phyloP scores from a whole-genome alignment of 1,140 invertebrate species.

The Charaxes varanes region DNA sequence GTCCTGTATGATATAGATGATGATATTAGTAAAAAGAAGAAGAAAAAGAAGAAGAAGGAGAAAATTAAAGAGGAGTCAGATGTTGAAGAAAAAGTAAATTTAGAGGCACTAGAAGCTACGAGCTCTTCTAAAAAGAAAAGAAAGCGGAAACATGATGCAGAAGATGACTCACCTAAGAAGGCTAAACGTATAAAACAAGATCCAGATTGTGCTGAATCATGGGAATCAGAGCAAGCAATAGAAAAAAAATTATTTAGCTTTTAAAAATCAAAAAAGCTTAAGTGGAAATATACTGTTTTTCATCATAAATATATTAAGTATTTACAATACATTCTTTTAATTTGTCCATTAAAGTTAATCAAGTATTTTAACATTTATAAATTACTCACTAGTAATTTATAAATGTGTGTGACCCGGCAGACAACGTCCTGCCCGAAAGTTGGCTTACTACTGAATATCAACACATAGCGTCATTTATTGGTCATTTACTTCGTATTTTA shows the following conservation, averaged over 20 bases:
- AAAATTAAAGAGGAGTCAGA: conserved; percentile 18
- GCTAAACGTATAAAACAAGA: conserved; percentile 36
- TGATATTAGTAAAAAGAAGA: conserved; percentile 20
- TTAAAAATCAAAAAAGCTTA: no score
- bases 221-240: conserved; percentile 57
- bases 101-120: conserved; percentile 10
- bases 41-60: conserved; percentile 33
- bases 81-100: conserved; percentile 4
- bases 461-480: no score
- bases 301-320: no score
- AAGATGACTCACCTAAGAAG: conserved; percentile 24
- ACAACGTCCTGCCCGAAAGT: no score
- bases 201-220: conserved; percentile 30
- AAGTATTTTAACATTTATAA: no score
- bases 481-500: no score
- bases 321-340: no score
- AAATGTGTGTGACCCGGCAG: no score
- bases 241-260: conserved; percentile 58
- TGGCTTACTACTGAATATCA: no score
- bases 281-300: no score
- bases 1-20: neutral
- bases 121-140: conserved; percentile 30
- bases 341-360: no score
- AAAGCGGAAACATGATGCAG: conserved; percentile 32
- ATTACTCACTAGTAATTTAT: no score